Conservation (phyloP, 2,888 invertebrate species). For the Lacanobia oleracea region DNA sequence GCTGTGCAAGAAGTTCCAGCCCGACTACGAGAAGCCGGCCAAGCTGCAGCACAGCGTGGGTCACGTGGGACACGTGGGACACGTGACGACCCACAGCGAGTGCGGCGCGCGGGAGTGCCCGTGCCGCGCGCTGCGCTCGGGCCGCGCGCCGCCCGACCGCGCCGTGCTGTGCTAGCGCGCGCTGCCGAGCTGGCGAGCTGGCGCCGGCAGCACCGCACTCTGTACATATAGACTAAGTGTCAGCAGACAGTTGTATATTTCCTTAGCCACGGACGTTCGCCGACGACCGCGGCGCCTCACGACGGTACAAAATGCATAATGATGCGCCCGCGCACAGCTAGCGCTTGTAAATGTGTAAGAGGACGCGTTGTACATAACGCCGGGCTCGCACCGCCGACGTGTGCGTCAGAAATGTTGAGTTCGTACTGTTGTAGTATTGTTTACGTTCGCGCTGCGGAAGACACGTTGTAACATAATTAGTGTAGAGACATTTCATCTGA, state of each 20-base stretch:
- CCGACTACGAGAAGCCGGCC: constrained; percentile 88
- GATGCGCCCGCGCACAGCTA: constrained; percentile 65
- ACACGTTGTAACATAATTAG: constrained; percentile 48
- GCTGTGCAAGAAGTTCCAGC: constrained; percentile 90
- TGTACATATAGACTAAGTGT: constrained; percentile 72
- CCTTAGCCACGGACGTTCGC: constrained; percentile 75
- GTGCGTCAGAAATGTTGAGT: constrained; percentile 38
- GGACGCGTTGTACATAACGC: constrained; percentile 55
- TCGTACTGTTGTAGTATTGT: constrained; percentile 44
- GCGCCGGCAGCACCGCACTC: constrained; percentile 46
- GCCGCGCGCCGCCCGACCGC: constrained; percentile 75
- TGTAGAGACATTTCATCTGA: constrained; percentile 49
- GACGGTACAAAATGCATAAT: constrained; percentile 88
- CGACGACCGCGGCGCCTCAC: constrained; percentile 73
- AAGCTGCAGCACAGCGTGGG: constrained; percentile 70
- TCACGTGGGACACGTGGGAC: constrained; percentile 58
- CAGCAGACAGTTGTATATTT: constrained; percentile 72
- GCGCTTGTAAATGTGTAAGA: constrained; percentile 63
- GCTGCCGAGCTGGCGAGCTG: constrained; percentile 58
- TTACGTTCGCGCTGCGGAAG: constrained; percentile 47
- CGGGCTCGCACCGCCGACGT: constrained; percentile 49
- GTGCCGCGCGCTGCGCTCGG: constrained; percentile 61
- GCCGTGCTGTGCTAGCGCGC: constrained; percentile 83
- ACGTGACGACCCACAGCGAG: constrained; percentile 58
- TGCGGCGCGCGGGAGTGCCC: constrained; percentile 63